phyloP scores from a whole-genome alignment of 92 coral and sea anemone genomes.

The Metridium senile region DNA sequence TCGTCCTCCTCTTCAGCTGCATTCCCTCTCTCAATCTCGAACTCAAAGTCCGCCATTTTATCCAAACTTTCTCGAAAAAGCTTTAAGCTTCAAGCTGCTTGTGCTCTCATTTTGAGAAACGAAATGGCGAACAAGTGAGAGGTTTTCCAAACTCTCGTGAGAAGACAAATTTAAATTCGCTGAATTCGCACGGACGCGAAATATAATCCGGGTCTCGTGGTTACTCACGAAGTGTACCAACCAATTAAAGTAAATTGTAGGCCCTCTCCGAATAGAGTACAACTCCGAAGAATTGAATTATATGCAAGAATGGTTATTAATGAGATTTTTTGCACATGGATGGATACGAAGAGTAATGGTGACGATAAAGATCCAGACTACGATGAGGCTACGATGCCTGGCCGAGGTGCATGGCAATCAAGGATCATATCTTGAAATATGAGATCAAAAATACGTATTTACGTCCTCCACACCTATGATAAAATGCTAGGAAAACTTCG shows the following conservation, averaged over 20 bases:
- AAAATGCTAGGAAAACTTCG: conserved; percentile 20
- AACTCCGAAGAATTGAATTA: conserved; percentile 12
- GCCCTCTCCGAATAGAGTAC: neutral
- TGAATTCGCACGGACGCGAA: conserved; percentile 17
- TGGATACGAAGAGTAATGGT: conserved; percentile 6
- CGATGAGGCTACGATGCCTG: conserved; percentile 10
- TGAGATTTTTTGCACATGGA: conserved; percentile 33
- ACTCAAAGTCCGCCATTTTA: conserved; percentile 75
- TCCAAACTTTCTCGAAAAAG: conserved; percentile 6
- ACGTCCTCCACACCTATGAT: conserved; percentile 26
- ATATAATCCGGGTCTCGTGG: conserved; percentile 14
- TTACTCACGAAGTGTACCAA: neutral
- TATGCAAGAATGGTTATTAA: conserved; percentile 36
- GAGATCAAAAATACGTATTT: conserved; percentile 25
- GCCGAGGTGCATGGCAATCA: neutral
- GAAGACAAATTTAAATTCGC: conserved; percentile 1
- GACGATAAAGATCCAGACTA: conserved; percentile 6
- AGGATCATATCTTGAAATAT: conserved; percentile 29
- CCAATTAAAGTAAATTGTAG: neutral
- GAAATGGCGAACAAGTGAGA: neutral
- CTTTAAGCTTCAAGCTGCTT: conserved; percentile 15
- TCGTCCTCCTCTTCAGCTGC: conserved; percentile 45
- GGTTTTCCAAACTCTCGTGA: neutral
- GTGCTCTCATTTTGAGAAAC: conserved; percentile 2
- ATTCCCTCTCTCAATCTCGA: conserved; percentile 24